Conservation (phyloP, 2,888 invertebrate species). For the Synanthedon tipuliformis region DNA sequence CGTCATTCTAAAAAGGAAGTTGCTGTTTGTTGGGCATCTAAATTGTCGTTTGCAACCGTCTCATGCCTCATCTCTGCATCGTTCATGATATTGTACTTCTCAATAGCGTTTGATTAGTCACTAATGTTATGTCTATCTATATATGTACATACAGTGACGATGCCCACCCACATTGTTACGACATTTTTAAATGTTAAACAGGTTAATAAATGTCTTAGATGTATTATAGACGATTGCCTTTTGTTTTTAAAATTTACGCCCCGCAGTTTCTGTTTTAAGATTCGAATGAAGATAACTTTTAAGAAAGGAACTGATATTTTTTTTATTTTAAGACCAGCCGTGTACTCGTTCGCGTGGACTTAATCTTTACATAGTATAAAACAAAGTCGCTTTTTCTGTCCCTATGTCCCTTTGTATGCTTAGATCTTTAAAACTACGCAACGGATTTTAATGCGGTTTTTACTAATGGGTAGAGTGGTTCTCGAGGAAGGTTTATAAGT, state of each 20-base stretch:
- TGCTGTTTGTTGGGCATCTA: slow-evolving; percentile 34
- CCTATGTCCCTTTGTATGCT: too few species aligned
- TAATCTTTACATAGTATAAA: too few species aligned
- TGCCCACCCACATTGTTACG: slow-evolving; percentile 14
- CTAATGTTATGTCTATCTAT: slow-evolving; percentile 18
- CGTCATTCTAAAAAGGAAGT: slow-evolving; percentile 41
- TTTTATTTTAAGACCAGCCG: too few species aligned
- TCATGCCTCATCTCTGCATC: slow-evolving; percentile 27
- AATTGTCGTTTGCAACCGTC: slow-evolving; percentile 32
- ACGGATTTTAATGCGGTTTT: too few species aligned
- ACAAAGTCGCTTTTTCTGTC: too few species aligned
- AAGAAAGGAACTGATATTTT: not conserved
- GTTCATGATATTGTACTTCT: slow-evolving; percentile 26
- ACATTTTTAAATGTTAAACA: not conserved
- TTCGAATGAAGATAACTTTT: slow-evolving; percentile 2
- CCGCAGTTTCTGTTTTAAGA: slow-evolving; percentile 7
- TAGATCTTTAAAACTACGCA: too few species aligned
- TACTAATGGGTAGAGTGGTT: too few species aligned
- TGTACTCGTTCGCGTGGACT: too few species aligned
- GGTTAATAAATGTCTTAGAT: slow-evolving; percentile 1
- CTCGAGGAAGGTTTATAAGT: too few species aligned
- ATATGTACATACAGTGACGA: slow-evolving; percentile 15
- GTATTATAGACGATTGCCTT: not conserved
- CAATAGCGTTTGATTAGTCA: slow-evolving; percentile 16
- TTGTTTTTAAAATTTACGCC: not conserved